A percentile compares a stretch with the other conserved stretches of the same genome.
Conservation (phyloP, 1,140 invertebrate species). For the Bombus affinis region DNA sequence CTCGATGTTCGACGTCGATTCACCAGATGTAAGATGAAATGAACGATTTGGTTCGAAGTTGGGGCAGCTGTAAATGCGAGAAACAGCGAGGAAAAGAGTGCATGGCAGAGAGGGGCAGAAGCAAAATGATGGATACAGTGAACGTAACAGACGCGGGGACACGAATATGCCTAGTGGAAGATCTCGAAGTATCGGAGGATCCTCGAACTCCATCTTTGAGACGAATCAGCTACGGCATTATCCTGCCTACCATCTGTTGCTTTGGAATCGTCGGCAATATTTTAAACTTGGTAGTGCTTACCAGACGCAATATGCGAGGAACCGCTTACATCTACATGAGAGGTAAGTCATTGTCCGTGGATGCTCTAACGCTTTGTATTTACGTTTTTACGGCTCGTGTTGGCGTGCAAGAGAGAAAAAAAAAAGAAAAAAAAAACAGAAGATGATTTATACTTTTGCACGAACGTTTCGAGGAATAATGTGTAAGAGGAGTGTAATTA, state of each 20-base stretch:
- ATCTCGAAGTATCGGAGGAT: conserved; percentile 81
- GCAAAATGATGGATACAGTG: conserved; percentile 66
- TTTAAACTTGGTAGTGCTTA: conserved; percentile 88
- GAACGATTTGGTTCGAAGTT: conserved; percentile 11
- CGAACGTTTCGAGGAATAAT: not conserved
- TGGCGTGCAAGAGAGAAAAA: too few species aligned
- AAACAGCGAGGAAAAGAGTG: not conserved
- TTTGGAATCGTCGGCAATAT: conserved; percentile 89
- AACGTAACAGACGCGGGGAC: conserved; percentile 63
- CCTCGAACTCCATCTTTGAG: conserved; percentile 85
- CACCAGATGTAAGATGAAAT: not conserved
- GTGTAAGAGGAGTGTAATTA: not conserved
- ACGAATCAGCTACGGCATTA: conserved; percentile 87
- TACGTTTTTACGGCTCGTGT: not conserved
- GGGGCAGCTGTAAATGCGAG: not conserved
- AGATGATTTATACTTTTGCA: not conserved
- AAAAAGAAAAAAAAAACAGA: too few species aligned
- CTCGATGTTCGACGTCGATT: not conserved
- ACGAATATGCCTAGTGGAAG: conserved; percentile 69
- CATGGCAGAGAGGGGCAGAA: conserved; percentile 1
- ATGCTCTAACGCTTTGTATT: not conserved
- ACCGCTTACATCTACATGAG: conserved; percentile 91
- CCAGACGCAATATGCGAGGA: conserved; percentile 89
- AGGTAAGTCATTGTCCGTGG: conserved; percentile 81
- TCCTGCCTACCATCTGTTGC: conserved; percentile 87